These are phyloP conservation scores for Botia kubotai DNA, from an alignment of 2,797 vertebrate species.

Conservation along the genomic window DNA sequence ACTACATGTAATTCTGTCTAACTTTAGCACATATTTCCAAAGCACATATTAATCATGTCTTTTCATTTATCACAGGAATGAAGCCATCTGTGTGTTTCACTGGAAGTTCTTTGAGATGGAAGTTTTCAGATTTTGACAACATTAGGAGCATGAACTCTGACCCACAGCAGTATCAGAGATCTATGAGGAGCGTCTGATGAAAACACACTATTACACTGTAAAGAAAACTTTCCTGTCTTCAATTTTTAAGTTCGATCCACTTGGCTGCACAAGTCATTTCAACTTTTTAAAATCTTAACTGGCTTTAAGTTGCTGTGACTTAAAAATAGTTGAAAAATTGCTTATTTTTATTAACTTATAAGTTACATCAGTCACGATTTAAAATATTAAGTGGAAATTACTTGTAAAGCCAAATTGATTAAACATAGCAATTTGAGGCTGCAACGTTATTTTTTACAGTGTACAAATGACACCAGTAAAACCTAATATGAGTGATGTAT, in stretches of 20 bases:
- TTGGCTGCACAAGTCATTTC: too few species aligned
- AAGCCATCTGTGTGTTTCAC: slow-evolving; percentile 7
- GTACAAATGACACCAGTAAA: not conserved
- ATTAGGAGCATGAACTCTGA: not conserved
- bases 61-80: not conserved
- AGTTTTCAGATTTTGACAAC: not conserved
- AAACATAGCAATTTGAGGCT: too few species aligned
- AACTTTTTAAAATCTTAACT: too few species aligned
- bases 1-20: not conserved
- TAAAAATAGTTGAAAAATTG: too few species aligned
- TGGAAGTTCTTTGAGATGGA: slow-evolving; percentile 5
- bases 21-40: not conserved
- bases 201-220: not conserved
- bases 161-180: not conserved
- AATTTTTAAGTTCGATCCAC: too few species aligned
- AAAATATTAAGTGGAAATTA: too few species aligned
- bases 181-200: not conserved
- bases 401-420: too few species aligned
- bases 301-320: too few species aligned
- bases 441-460: too few species aligned
- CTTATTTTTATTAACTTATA: too few species aligned
- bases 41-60: not conserved
- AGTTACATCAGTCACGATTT: too few species aligned
- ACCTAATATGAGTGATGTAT: not conserved
- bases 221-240: too few species aligned